Conservation (phyloP, 2,113 vertebrate genomes). For the Ochotona curzoniae region DNA sequence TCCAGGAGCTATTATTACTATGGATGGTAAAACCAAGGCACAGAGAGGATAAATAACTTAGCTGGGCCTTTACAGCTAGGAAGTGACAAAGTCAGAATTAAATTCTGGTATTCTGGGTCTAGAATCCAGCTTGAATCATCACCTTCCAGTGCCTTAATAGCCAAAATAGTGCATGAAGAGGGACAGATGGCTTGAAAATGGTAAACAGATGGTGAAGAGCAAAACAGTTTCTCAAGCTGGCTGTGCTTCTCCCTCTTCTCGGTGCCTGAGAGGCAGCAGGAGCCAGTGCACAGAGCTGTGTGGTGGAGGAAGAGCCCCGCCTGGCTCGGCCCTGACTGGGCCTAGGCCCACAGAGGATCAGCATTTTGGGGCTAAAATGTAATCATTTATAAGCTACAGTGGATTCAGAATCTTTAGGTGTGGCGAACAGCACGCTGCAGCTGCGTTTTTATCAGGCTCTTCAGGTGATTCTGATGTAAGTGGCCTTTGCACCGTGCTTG, state of each 20-base stretch:
- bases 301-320: accelerated
- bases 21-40: not conserved
- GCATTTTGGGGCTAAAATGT: not conserved
- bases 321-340: not conserved
- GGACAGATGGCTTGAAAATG: conserved; percentile 73
- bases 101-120: conserved; percentile 36
- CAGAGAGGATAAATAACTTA: not conserved
- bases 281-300: not conserved
- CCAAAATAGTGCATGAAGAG: conserved; percentile 57
- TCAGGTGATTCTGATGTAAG: not conserved
- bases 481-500: not conserved
- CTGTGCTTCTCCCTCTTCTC: conserved; percentile 50
- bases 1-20: not conserved
- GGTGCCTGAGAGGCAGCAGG: not conserved
- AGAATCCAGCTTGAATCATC: conserved; percentile 50
- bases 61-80: not conserved
- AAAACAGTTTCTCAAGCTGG: conserved; percentile 48
- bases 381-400: not conserved
- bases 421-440: not conserved
- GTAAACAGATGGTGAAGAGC: conserved; percentile 68
- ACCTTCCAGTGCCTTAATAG: conserved; percentile 52
- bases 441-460: not conserved
- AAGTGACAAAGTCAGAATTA: conserved; percentile 25
- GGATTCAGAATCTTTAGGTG: not conserved
- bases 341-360: not conserved